Base-by-base conservation (phyloP, 1,140 invertebrate genomes). In the Dysdera silvatica region DNA sequence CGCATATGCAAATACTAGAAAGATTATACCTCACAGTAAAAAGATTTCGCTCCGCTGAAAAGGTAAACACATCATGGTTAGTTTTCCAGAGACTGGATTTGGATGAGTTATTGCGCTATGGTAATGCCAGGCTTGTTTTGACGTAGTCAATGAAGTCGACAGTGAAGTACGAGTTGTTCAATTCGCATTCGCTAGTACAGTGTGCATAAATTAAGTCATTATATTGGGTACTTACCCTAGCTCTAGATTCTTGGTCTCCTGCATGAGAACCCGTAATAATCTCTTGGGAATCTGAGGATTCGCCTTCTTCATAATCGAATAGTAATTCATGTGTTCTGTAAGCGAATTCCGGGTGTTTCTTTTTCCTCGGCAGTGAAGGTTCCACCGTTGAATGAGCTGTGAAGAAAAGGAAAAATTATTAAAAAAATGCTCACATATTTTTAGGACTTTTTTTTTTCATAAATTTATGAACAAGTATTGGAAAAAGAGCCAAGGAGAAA, bases 271-370 rank as follows among this genome's bases (percentile, higher is more conserved):
- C 41, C 28, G 61, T 76, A 68, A 76, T 75, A 72, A 69, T 78
- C 63, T 66, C 72, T 70, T 70, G 76, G 77, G 73, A 77, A 72
- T 69, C 70, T 16, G 66, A 70, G 4, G 67, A 69, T 2, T 75
- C 76, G 3, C 54, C 65, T 70, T 80, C 73, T 69, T 78, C 79
- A 45, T 80, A 79, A 65, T 83, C 82, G 72, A 82, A 81, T 71
- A 89, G 82, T 72, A 89, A 84, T 74, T 89, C 86, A 77, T 89
- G 87, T 68, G 85, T 86, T 75, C 83, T 84, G 80, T 89, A 89
- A 66, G 87, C 87, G 71, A 89, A 81, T 68, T 88, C 87, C 37
- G 88, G 88, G 75, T 87, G 87, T 80, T 91, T 90, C 82, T 89
- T 90, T 71, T 87, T 82, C 62, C 87, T 82, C 61, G 87, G 87